Evolutionary conservation across 2,797 vertebrate genomes (phyloP).

Genomic region (Parauchenoglanis ngamensis): DNA sequence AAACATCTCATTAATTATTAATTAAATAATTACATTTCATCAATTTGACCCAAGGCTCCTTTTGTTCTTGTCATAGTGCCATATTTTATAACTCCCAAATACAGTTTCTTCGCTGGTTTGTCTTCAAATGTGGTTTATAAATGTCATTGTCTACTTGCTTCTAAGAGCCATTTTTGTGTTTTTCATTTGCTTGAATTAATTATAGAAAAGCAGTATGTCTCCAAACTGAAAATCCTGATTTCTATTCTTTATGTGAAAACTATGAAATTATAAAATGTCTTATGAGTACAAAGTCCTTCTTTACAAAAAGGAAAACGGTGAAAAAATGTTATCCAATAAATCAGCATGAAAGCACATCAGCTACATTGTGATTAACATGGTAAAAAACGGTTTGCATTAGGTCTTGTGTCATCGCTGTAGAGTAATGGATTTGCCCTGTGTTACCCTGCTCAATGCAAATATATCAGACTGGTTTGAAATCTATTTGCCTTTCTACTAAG

Average conservation of each 20-base stretch:
- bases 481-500: slow-evolving; percentile 11
- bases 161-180: background rate
- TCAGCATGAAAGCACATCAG: background rate
- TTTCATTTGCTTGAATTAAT: background rate
- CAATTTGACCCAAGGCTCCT: background rate
- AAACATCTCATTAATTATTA: background rate
- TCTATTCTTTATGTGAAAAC: background rate
- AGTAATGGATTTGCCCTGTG: slow-evolving; percentile 5
- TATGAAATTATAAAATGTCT: background rate
- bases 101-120: background rate
- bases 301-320: background rate
- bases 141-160: background rate
- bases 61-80: background rate
- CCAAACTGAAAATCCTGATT: background rate
- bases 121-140: background rate
- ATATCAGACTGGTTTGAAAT: slow-evolving; percentile 9
- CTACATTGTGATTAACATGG: slow-evolving; percentile 6
- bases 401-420: slow-evolving; percentile 1
- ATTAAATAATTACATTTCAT: background rate
- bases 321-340: background rate
- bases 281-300: background rate
- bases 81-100: background rate
- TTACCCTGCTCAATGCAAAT: slow-evolving; percentile 15
- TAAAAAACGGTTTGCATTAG: background rate
- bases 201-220: no score